phyloP scores from a whole-genome alignment of 2,888 invertebrate species.

The Petrophora chlorosata region DNA sequence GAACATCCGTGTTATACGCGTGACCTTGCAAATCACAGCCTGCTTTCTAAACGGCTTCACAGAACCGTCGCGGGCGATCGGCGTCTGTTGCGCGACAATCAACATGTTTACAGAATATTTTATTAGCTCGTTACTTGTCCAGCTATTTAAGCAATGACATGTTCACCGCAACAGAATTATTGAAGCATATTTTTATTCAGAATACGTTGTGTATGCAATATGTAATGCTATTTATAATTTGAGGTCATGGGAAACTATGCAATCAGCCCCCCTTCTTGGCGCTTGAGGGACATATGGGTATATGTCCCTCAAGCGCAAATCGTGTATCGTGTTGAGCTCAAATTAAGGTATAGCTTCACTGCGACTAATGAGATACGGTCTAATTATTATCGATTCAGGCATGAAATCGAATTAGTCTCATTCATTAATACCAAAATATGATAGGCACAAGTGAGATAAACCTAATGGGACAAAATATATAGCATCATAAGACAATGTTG shows the following conservation, averaged over 20 bases:
- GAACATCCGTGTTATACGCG: conserved; percentile 84
- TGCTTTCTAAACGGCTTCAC: conserved; percentile 83
- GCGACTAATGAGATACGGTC: no score
- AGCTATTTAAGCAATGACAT: conserved; percentile 66
- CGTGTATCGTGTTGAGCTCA: no score
- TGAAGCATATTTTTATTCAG: conserved; percentile 58
- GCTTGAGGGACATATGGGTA: no score
- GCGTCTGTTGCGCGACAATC: conserved; percentile 74
- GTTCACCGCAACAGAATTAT: conserved; percentile 55
- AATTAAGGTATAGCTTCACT: no score
- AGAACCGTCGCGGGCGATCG: conserved; percentile 74
- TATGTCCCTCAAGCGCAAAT: no score
- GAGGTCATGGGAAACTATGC: conserved; percentile 34
- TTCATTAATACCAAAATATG: no score
- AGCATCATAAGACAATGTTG: no score
- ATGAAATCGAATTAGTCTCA: no score
- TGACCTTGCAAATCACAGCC: conserved; percentile 84
- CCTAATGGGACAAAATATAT: no score
- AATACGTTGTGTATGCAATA: conserved; percentile 42
- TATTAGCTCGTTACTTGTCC: conserved; percentile 65
- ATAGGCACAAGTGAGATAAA: no score
- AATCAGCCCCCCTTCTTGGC: no score
- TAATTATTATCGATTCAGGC: no score
- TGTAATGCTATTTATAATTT: conserved; percentile 36
- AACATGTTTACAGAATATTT: conserved; percentile 71